These are phyloP conservation scores for Crypturellus undulatus DNA, from an alignment of 2,113 vertebrate genomes.

Conservation along the genomic window DNA sequence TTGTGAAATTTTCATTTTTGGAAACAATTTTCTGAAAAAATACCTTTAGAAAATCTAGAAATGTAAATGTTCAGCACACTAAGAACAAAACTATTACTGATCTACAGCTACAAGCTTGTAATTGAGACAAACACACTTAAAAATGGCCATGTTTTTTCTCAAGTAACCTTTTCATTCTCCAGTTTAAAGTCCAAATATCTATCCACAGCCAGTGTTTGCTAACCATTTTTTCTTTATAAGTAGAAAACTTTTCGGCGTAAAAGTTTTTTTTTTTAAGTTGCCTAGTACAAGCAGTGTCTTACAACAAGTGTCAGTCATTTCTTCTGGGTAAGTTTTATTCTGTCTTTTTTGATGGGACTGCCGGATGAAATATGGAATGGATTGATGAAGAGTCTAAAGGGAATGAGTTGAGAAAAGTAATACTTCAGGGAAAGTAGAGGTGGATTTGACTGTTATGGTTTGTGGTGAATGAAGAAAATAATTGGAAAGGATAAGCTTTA, in stretches of 20 bases:
- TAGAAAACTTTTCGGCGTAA: background rate
- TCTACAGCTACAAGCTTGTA: background rate
- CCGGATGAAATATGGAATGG: background rate
- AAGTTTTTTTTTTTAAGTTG: too few species aligned
- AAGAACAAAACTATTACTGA: background rate
- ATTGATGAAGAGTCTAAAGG: background rate
- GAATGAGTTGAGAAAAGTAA: background rate
- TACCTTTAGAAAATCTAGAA: background rate
- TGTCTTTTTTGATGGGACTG: background rate
- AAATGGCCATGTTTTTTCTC: background rate
- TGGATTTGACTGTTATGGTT: background rate
- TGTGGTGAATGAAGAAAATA: conserved; percentile 21
- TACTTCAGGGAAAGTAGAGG: background rate
- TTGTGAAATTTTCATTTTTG: background rate
- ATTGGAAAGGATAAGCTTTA: background rate
- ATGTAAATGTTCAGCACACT: background rate
- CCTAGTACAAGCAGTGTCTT: background rate
- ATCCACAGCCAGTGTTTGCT: background rate
- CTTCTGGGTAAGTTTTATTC: background rate
- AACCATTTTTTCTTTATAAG: background rate
- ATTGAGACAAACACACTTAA: background rate
- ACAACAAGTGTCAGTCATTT: background rate
- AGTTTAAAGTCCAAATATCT: background rate
- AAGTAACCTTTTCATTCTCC: background rate
- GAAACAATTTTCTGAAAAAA: background rate